A percentile compares a stretch with the other conserved stretches of the same genome.
These are phyloP conservation scores for Papilio polyxenes DNA, from an alignment of 1,140 invertebrate genomes.

Conservation along the genomic window DNA sequence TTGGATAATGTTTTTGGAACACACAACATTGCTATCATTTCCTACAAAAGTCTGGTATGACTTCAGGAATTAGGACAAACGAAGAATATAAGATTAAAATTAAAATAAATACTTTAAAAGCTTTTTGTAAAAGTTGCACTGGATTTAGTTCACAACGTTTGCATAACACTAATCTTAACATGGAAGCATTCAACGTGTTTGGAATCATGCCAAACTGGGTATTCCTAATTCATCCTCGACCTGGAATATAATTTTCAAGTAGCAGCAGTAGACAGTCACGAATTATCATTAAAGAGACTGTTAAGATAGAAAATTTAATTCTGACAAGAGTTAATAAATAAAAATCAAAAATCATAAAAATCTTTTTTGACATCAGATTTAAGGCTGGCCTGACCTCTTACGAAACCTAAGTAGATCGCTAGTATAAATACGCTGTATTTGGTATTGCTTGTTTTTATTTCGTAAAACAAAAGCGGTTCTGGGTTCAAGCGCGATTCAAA, in stretches of 20 bases:
- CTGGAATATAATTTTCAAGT: constrained; percentile 13
- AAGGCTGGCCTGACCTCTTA: no score
- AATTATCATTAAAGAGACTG: neutral
- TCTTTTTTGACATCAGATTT: neutral
- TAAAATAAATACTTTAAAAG: neutral
- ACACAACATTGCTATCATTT: neutral
- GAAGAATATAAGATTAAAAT: neutral
- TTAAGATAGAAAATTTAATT: neutral
- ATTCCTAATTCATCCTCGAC: constrained; percentile 20
- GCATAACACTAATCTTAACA: constrained; percentile 12
- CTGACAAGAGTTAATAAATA: neutral
- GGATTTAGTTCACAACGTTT: constrained; percentile 12
- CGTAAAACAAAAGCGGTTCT: constrained; percentile 13
- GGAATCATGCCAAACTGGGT: neutral
- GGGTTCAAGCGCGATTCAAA: constrained; percentile 25
- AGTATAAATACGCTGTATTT: neutral
- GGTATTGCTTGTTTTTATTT: constrained; percentile 7
- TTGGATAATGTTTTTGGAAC: neutral
- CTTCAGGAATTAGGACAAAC: no score
- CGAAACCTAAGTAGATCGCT: no score
- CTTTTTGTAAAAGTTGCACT: neutral
- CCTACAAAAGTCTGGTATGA: neutral
- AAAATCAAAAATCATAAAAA: neutral
- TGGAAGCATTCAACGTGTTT: neutral
- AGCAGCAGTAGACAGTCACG: neutral